Evolutionary conservation across 2,113 vertebrate genomes (phyloP).

Genomic region (Malurus elegans): DNA sequence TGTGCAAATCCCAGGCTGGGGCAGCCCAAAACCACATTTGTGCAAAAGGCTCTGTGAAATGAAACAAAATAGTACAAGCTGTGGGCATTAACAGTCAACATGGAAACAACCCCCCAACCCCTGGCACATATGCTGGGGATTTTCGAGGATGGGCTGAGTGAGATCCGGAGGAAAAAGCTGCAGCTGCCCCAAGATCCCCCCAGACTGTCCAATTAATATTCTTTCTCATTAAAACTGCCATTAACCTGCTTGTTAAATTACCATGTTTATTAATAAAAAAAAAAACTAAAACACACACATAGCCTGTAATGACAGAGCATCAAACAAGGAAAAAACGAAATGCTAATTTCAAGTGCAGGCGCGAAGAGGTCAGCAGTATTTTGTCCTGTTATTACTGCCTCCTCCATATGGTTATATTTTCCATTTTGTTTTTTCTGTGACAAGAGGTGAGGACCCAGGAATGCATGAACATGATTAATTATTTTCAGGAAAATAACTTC

Average conservation of each 20-base stretch:
- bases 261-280: slow-evolving; percentile 50
- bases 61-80: slow-evolving; percentile 17
- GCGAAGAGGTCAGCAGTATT: slow-evolving; percentile 23
- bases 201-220: slow-evolving; percentile 43
- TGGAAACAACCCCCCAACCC: neutral
- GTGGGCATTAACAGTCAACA: slow-evolving; percentile 30
- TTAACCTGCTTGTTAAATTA: slow-evolving; percentile 61
- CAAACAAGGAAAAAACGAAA: slow-evolving; percentile 45
- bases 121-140: neutral
- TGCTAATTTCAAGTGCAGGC: slow-evolving; percentile 51
- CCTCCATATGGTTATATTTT: slow-evolving; percentile 37
- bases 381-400: slow-evolving; percentile 44
- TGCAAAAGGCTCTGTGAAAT: neutral
- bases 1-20: slow-evolving; percentile 21
- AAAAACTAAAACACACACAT: slow-evolving; percentile 31
- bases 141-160: neutral
- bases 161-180: neutral
- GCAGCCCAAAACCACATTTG: neutral
- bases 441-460: slow-evolving; percentile 31
- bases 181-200: neutral
- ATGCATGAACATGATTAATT: slow-evolving; percentile 50
- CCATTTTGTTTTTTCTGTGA: slow-evolving; percentile 42
- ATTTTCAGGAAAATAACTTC: slow-evolving; percentile 15
- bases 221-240: slow-evolving; percentile 55
- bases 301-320: slow-evolving; percentile 55